A percentile compares a stretch with the other conserved stretches of the same genome.
phyloP scores from a whole-genome alignment of 2,888 invertebrate genomes.

The Lasioglossum malachurum region DNA sequence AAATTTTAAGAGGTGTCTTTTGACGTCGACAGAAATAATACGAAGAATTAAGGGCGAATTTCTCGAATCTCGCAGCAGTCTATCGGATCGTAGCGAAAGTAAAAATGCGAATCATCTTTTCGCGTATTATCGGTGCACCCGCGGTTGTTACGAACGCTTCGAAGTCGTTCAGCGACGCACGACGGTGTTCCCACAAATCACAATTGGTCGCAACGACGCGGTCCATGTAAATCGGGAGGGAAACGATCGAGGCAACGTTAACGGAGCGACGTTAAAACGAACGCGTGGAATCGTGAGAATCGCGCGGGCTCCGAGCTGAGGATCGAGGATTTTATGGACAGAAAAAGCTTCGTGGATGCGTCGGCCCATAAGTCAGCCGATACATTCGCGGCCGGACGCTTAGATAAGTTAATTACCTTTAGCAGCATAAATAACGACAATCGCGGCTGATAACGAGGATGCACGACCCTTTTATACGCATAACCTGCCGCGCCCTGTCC shows the following conservation, averaged over 20 bases:
- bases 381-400: slow-evolving; percentile 61
- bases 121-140: background rate
- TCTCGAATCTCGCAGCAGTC: background rate
- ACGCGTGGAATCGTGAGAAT: slow-evolving; percentile 27
- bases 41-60: background rate
- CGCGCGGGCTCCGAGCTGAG: slow-evolving; percentile 59
- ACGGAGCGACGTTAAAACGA: slow-evolving; percentile 25
- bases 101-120: background rate
- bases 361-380: slow-evolving; percentile 60
- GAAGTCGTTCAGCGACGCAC: background rate
- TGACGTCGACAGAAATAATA: no score
- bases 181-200: background rate
- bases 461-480: slow-evolving; percentile 59
- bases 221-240: slow-evolving; percentile 1
- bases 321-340: slow-evolving; percentile 55
- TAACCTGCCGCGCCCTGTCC: slow-evolving; percentile 24
- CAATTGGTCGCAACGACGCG: background rate
- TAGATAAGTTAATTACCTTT: slow-evolving; percentile 74
- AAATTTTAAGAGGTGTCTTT: no score
- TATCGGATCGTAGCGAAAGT: background rate
- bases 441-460: slow-evolving; percentile 68
- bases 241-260: background rate
- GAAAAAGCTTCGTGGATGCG: slow-evolving; percentile 59
- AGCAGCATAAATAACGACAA: slow-evolving; percentile 72
- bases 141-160: background rate